phyloP scores from a whole-genome alignment of 2,888 invertebrate genomes.

The Eumacrocentrus americanus region DNA sequence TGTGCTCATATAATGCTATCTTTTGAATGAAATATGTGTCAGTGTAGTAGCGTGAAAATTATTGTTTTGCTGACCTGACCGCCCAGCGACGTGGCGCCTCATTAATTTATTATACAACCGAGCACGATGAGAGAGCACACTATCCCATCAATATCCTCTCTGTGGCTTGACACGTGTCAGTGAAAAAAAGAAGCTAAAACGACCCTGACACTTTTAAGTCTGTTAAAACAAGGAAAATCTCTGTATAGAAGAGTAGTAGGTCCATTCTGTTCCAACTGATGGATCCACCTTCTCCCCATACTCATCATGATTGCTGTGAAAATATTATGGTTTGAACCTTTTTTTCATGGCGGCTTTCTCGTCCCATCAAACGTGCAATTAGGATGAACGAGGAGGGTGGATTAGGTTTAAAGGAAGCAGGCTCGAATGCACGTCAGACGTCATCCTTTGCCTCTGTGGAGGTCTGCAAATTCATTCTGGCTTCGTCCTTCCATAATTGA shows the following conservation, averaged over 20 bases:
- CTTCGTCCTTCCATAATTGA: conserved; percentile 43
- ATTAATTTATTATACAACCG: conserved; percentile 25
- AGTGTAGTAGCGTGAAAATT: conserved; percentile 17
- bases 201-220: conserved; percentile 19
- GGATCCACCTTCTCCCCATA: too few relatives aligned
- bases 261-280: too few relatives aligned
- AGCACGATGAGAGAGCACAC: conserved; percentile 3
- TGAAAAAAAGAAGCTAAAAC: too few relatives aligned
- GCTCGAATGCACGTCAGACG: background rate
- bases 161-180: conserved; percentile 1
- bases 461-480: conserved; percentile 36
- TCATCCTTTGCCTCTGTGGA: background rate
- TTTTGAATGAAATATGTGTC: background rate
- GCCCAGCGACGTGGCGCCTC: conserved; percentile 19
- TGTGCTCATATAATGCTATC: background rate
- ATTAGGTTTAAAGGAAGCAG: background rate
- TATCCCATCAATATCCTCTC: background rate
- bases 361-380: background rate
- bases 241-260: too few relatives aligned
- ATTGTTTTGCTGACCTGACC: conserved; percentile 23
- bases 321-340: background rate
- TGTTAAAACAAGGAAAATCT: too few relatives aligned
- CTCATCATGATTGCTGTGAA: too few relatives aligned
- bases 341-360: background rate
- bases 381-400: background rate